Evolutionary conservation across 2,113 vertebrate genomes (phyloP).

Genomic region (Oenanthe melanoleuca): DNA sequence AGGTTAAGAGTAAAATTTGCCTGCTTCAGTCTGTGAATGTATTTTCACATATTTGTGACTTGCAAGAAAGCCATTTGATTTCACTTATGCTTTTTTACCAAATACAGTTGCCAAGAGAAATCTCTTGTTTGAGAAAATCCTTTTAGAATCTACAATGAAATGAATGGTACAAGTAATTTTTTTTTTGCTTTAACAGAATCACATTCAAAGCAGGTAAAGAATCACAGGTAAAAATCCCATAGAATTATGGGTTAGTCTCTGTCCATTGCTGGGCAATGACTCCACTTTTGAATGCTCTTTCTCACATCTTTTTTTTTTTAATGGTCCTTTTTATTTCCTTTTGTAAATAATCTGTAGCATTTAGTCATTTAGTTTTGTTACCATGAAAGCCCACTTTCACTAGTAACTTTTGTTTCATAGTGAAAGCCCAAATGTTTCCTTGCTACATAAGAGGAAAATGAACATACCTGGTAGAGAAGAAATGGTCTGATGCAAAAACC

Average conservation of each 20-base stretch:
- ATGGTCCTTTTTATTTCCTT: background rate
- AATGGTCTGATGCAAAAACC: background rate
- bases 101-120: background rate
- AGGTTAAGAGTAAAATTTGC: background rate
- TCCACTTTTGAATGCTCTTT: background rate
- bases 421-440: background rate
- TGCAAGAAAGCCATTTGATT: background rate
- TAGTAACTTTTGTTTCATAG: background rate
- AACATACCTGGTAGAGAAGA: background rate
- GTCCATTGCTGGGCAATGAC: background rate
- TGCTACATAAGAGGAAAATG: background rate
- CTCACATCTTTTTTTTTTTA: rapidly evolving
- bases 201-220: background rate
- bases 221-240: background rate
- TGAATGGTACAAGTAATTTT: background rate
- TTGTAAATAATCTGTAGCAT: background rate
- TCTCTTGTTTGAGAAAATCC: background rate
- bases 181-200: background rate
- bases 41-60: background rate
- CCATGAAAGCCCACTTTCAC: background rate
- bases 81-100: background rate
- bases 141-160: background rate
- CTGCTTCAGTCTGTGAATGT: background rate
- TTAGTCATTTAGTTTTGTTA: background rate
- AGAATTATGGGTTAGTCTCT: background rate